Conservation (phyloP, 2,797 vertebrate genomes). For the Astyanax mexicanus region DNA sequence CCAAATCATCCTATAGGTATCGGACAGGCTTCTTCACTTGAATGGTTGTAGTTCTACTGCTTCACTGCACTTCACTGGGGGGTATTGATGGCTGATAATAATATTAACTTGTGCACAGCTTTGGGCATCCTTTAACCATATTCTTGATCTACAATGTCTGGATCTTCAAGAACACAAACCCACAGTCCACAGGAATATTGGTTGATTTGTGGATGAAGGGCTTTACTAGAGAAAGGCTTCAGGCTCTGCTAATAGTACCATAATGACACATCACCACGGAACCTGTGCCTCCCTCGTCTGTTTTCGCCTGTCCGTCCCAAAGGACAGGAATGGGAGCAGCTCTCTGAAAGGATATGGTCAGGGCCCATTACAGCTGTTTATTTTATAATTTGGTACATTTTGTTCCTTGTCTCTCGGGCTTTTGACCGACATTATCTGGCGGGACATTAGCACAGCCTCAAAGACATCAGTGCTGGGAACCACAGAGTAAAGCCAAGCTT, state of each 20-base stretch:
- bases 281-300: slow-evolving; percentile 7
- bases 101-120: too few relatives aligned
- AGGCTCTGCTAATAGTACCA: slow-evolving; percentile 43
- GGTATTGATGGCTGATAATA: too few relatives aligned
- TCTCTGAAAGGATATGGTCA: slow-evolving; percentile 45
- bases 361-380: slow-evolving; percentile 48
- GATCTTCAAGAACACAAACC: slow-evolving; percentile 8
- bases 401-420: slow-evolving; percentile 31
- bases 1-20: too few relatives aligned
- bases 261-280: slow-evolving; percentile 45
- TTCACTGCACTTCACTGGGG: too few relatives aligned
- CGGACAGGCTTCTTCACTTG: background rate
- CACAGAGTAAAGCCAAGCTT: slow-evolving; percentile 33
- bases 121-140: too few relatives aligned
- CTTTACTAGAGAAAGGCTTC: slow-evolving; percentile 14
- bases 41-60: background rate
- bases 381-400: slow-evolving; percentile 42
- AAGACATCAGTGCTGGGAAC: slow-evolving; percentile 42
- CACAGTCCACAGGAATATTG: background rate
- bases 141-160: background rate
- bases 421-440: slow-evolving; percentile 50
- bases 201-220: slow-evolving; percentile 5
- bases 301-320: slow-evolving; percentile 22
- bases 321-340: slow-evolving; percentile 35
- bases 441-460: slow-evolving; percentile 33